Conservation (phyloP, 2,888 invertebrate genomes). For the Phania funesta region DNA sequence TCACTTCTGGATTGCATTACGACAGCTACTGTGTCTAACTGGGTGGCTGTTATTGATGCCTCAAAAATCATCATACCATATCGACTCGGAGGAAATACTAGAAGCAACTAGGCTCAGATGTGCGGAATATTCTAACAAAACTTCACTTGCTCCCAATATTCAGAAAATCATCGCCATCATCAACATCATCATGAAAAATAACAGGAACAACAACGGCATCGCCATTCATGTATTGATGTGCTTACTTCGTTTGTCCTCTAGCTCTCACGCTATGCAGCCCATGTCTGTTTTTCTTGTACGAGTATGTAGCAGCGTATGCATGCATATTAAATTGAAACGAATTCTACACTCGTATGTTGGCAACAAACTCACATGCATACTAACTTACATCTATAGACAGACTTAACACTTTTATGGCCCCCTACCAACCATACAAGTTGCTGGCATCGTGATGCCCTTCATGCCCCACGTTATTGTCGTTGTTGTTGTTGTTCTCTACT, state of each 20-base stretch:
- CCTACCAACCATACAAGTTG: slow-evolving; percentile 31
- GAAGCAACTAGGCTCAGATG: slow-evolving; percentile 50
- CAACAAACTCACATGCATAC: slow-evolving; percentile 11
- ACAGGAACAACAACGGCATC: slow-evolving; percentile 14
- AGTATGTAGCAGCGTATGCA: slow-evolving; percentile 66
- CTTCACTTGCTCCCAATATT: slow-evolving; percentile 44
- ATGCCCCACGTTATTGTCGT: slow-evolving; percentile 54
- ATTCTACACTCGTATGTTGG: slow-evolving; percentile 74
- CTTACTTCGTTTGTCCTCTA: slow-evolving; percentile 56
- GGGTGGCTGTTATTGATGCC: slow-evolving; percentile 68
- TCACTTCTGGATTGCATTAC: slow-evolving; percentile 67
- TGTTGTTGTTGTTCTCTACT: slow-evolving; percentile 38
- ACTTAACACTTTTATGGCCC: slow-evolving; percentile 49
- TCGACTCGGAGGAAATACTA: slow-evolving; percentile 6
- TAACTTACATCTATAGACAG: slow-evolving; percentile 8
- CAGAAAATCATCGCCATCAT: slow-evolving; percentile 42
- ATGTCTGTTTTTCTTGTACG: slow-evolving; percentile 55
- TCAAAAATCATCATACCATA: slow-evolving; percentile 51
- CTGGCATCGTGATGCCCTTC: slow-evolving; percentile 1
- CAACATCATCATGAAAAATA: slow-evolving; percentile 42
- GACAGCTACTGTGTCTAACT: slow-evolving; percentile 67
- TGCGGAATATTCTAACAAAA: slow-evolving; percentile 37
- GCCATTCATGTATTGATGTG: slow-evolving; percentile 53
- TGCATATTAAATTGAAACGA: slow-evolving; percentile 79
- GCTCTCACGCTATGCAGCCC: slow-evolving; percentile 66